These are phyloP conservation scores for Dicyrtomina minuta DNA, from an alignment of 2,888 invertebrate species.

Conservation along the genomic window DNA sequence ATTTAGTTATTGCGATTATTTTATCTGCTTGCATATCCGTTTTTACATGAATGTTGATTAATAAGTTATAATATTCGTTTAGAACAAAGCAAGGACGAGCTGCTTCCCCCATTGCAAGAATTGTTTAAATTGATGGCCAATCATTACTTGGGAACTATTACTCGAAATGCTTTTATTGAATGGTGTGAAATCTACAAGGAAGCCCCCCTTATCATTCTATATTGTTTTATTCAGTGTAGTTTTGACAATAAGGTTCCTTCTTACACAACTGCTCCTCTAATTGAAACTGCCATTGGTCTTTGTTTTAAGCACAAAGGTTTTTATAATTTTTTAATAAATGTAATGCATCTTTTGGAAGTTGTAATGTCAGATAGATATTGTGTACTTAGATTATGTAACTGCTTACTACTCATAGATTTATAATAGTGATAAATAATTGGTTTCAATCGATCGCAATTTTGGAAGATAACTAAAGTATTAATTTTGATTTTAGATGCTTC, in stretches of 20 bases:
- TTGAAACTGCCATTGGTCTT: conserved; percentile 61
- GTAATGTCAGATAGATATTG: neutral
- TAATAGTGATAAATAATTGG: neutral
- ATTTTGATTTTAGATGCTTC: conserved; percentile 37
- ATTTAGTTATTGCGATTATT: too few species aligned
- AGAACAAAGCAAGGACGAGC: conserved; percentile 7
- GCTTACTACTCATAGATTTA: neutral
- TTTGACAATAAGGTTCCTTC: conserved; percentile 53
- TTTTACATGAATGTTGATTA: too few species aligned
- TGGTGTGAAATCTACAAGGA: conserved; percentile 47
- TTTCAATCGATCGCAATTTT: too few species aligned
- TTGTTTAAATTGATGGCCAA: conserved; percentile 57
- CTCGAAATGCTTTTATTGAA: conserved; percentile 49
- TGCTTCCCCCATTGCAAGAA: conserved; percentile 57
- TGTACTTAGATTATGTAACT: neutral
- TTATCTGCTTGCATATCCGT: neutral
- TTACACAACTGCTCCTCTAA: conserved; percentile 60
- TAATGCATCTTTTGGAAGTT: neutral
- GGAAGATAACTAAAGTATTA: too few species aligned
- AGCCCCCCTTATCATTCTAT: conserved; percentile 39
- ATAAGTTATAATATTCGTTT: too few species aligned
- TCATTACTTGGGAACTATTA: conserved; percentile 50
- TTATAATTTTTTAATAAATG: neutral
- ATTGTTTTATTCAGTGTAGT: conserved; percentile 42
- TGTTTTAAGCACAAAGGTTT: conserved; percentile 62